phyloP scores from a whole-genome alignment of 1,140 invertebrate genomes.

The Sogatella furcifera region DNA sequence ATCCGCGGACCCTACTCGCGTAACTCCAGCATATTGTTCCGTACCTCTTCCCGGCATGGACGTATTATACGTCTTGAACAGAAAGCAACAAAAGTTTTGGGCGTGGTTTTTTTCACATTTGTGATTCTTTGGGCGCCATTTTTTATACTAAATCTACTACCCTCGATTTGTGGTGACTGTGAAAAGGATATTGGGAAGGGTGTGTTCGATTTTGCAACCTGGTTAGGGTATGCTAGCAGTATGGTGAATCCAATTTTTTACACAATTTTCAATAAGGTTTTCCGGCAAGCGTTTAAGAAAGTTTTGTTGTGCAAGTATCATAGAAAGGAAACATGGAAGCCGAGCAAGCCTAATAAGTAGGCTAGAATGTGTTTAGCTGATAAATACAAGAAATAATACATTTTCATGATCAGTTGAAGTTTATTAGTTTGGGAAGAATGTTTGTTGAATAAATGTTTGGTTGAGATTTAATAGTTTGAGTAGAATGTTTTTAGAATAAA shows the following conservation, averaged over 20 bases:
- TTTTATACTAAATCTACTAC: constrained; percentile 78
- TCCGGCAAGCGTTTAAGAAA: constrained; percentile 80
- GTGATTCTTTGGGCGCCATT: constrained; percentile 90
- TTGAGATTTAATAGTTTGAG: too few relatives aligned
- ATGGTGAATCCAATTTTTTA: constrained; percentile 93
- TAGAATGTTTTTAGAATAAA: too few relatives aligned
- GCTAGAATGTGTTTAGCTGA: background rate
- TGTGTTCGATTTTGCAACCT: constrained; percentile 76
- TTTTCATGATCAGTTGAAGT: too few relatives aligned
- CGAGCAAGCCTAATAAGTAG: constrained; percentile 6
- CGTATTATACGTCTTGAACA: constrained; percentile 74
- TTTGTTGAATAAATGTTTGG: too few relatives aligned
- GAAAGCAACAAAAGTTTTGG: constrained; percentile 88
- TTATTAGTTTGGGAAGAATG: too few relatives aligned
- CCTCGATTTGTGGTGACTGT: constrained; percentile 64
- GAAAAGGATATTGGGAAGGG: constrained; percentile 58
- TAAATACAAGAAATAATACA: background rate
- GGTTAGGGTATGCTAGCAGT: constrained; percentile 86
- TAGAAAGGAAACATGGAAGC: constrained; percentile 29
- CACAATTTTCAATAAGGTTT: constrained; percentile 90
- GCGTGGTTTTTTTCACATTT: constrained; percentile 88
- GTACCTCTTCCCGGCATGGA: constrained; percentile 68
- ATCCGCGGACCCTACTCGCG: constrained; percentile 52
- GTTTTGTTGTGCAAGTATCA: constrained; percentile 70
- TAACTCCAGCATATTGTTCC: constrained; percentile 66